Evolutionary conservation across 2,113 vertebrate genomes (phyloP).

Genomic region (Apaloderma vittatum): DNA sequence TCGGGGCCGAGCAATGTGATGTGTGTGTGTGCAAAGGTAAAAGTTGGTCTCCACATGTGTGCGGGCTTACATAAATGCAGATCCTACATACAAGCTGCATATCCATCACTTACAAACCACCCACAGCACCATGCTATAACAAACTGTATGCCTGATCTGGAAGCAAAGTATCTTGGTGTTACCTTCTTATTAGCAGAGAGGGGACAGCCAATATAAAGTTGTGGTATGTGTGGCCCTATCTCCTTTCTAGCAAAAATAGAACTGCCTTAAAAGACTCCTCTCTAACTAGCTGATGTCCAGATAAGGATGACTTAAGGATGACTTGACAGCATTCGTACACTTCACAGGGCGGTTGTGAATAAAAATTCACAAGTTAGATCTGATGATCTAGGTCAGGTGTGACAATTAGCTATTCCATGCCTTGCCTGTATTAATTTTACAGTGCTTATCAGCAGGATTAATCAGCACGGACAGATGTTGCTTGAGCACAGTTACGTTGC

Average conservation of each 20-base stretch:
- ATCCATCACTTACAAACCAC: slow-evolving; percentile 1
- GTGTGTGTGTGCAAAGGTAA: background rate
- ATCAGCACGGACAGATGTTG: slow-evolving; percentile 20
- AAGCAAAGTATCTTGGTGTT: background rate
- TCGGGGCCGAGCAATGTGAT: accelerated
- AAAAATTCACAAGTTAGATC: background rate
- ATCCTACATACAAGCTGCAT: slow-evolving; percentile 51
- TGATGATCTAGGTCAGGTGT: slow-evolving; percentile 3
- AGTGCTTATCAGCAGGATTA: slow-evolving; percentile 28
- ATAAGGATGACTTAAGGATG: background rate
- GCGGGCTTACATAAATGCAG: slow-evolving; percentile 54
- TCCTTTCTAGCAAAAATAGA: background rate
- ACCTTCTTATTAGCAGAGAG: background rate
- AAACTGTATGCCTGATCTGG: background rate
- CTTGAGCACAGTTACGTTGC: background rate
- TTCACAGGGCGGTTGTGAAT: background rate
- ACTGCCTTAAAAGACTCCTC: background rate
- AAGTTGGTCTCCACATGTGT: background rate
- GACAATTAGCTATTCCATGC: background rate
- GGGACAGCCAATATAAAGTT: background rate
- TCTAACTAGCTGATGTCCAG: background rate
- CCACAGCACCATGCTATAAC: background rate
- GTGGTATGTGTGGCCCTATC: background rate
- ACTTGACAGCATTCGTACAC: background rate
- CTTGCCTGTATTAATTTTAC: slow-evolving; percentile 32